phyloP scores from a whole-genome alignment of 2,113 vertebrate genomes.

The Amblyopsis rosae region DNA sequence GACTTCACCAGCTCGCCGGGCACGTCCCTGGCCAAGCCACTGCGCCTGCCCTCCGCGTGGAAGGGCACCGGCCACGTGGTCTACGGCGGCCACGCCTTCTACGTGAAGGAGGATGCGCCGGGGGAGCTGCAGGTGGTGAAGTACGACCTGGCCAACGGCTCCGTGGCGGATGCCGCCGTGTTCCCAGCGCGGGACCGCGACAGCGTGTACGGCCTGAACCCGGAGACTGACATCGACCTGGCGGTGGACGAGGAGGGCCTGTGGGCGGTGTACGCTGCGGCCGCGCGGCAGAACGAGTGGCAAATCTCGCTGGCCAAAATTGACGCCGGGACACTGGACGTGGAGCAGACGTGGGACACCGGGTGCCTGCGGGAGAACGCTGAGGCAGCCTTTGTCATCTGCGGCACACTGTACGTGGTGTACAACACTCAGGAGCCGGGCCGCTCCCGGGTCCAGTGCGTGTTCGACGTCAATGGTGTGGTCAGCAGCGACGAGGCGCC shows the following conservation, averaged over 20 bases:
- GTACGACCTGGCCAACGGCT: slow-evolving; percentile 84
- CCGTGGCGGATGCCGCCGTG: slow-evolving; percentile 84
- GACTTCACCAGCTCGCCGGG: slow-evolving; percentile 86
- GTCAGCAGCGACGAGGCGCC: slow-evolving; percentile 85
- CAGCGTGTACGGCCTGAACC: slow-evolving; percentile 84
- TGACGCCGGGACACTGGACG: slow-evolving; percentile 83
- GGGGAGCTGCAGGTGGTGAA: slow-evolving; percentile 85
- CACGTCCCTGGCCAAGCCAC: slow-evolving; percentile 77
- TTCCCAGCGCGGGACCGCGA: slow-evolving; percentile 87
- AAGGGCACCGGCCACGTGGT: slow-evolving; percentile 88
- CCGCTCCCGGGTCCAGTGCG: slow-evolving; percentile 91
- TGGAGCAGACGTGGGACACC: slow-evolving; percentile 96
- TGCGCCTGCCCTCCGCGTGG: slow-evolving; percentile 88
- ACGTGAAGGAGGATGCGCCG: slow-evolving; percentile 68
- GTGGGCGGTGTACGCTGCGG: slow-evolving; percentile 93
- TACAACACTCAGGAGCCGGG: slow-evolving; percentile 93
- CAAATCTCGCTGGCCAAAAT: slow-evolving; percentile 92
- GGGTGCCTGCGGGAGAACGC: slow-evolving; percentile 91
- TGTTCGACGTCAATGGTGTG: slow-evolving; percentile 90
- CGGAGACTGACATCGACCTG: slow-evolving; percentile 88
- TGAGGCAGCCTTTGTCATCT: slow-evolving; percentile 92
- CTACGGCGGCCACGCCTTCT: slow-evolving; percentile 84
- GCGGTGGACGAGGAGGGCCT: slow-evolving; percentile 91
- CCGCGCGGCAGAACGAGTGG: slow-evolving; percentile 85
- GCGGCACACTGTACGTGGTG: slow-evolving; percentile 92